Evolutionary conservation across 2,113 vertebrate species (phyloP).

Genomic region (Notechis scutatus): DNA sequence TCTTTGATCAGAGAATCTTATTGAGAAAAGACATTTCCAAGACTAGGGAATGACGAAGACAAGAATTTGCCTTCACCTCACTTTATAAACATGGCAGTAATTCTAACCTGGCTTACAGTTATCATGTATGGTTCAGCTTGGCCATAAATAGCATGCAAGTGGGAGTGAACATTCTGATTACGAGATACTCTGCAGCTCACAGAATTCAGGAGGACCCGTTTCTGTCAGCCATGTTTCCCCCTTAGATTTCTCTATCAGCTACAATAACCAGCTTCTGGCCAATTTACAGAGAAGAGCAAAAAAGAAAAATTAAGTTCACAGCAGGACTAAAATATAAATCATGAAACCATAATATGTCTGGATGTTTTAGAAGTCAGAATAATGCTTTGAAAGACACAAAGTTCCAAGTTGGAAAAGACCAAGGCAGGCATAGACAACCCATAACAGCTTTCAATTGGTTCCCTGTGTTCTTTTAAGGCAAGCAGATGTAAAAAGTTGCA

Average conservation of each 20-base stretch:
- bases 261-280: neutral
- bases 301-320: neutral
- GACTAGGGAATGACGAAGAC: neutral
- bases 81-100: neutral
- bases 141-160: neutral
- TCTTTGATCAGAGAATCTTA: neutral
- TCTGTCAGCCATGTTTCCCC: neutral
- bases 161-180: neutral
- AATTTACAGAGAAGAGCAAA: neutral
- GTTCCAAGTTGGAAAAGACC: neutral
- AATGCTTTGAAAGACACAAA: neutral
- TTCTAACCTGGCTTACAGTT: rapidly evolving
- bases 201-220: neutral
- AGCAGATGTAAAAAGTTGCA: neutral
- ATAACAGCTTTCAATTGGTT: neutral
- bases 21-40: neutral
- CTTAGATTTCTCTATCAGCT: neutral
- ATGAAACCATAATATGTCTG: neutral
- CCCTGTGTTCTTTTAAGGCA: neutral
- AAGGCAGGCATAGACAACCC: neutral
- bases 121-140: neutral
- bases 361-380: neutral
- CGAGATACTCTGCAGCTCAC: neutral
- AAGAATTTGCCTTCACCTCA: neutral
- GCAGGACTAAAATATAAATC: neutral